phyloP scores from a whole-genome alignment of 2,113 vertebrate species.

The Nipponia nippon region DNA sequence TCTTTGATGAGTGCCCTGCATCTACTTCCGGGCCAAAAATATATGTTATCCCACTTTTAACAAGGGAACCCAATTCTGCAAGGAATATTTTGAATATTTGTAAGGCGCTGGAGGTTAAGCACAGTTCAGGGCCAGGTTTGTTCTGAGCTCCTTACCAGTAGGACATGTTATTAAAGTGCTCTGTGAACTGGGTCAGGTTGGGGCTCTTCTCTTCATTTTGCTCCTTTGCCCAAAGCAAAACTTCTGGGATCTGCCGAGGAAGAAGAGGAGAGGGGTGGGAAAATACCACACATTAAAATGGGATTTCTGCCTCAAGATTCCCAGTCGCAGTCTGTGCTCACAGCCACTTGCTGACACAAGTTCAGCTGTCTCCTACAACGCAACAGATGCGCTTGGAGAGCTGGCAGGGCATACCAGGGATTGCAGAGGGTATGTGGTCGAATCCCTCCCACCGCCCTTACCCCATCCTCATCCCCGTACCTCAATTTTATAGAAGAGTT shows the following conservation, averaged over 20 bases:
- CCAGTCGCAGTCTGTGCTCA: background rate
- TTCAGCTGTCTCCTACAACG: background rate
- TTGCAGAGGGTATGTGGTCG: background rate
- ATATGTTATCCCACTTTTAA: background rate
- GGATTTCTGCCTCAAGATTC: background rate
- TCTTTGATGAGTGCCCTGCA: background rate
- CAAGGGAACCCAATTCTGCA: background rate
- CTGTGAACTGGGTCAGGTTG: conserved; percentile 98
- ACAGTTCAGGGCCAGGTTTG: background rate
- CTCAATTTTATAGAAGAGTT: conserved; percentile 99
- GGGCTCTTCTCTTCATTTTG: conserved; percentile 99
- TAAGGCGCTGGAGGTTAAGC: background rate
- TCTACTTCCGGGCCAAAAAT: background rate
- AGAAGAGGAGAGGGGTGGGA: background rate
- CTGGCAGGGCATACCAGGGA: background rate
- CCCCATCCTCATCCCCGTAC: conserved; percentile 34
- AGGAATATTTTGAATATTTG: background rate
- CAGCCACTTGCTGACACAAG: background rate
- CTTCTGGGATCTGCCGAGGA: conserved; percentile 88
- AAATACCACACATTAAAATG: background rate
- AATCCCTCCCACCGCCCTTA: background rate
- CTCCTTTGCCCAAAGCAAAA: conserved; percentile 98
- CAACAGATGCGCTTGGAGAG: background rate
- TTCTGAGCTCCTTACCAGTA: conserved; percentile 84
- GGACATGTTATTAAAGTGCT: conserved; percentile 99